A percentile compares a stretch with the other conserved stretches of the same genome.
Conservation (phyloP, 2,113 vertebrate genomes). For the Petroica traversi region DNA sequence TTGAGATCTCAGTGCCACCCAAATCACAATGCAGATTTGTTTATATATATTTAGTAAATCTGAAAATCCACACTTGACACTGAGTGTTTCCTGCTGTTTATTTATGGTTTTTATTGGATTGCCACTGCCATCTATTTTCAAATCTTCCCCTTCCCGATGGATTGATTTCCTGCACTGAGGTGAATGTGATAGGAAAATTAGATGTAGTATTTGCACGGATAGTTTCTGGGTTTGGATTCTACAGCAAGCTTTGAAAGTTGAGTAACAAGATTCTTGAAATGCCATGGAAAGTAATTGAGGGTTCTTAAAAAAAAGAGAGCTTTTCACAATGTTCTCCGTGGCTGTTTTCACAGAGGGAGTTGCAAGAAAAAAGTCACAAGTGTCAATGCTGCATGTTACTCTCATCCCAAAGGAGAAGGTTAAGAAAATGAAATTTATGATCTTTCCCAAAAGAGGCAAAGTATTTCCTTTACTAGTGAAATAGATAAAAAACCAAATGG, state of each 20-base stretch:
- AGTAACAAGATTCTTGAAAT: background rate
- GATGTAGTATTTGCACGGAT: background rate
- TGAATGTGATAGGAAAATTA: background rate
- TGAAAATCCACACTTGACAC: background rate
- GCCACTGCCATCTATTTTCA: background rate
- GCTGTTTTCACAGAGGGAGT: background rate
- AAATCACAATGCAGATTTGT: background rate
- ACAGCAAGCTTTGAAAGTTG: background rate
- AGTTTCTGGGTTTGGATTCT: background rate
- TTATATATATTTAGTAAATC: background rate
- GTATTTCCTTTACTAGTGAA: background rate
- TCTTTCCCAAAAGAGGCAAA: background rate
- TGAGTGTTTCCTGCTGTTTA: background rate
- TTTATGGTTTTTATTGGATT: background rate
- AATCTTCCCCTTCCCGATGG: background rate
- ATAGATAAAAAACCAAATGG: background rate
- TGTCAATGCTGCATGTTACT: background rate
- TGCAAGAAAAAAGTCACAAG: background rate
- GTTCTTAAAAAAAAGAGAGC: background rate
- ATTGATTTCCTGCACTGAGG: background rate
- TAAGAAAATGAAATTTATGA: background rate
- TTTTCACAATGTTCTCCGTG: background rate
- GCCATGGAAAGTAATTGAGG: background rate
- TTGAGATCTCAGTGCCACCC: background rate
- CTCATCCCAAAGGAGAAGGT: background rate